phyloP scores from a whole-genome alignment of 2,113 vertebrate genomes.

The Urocitellus parryii region DNA sequence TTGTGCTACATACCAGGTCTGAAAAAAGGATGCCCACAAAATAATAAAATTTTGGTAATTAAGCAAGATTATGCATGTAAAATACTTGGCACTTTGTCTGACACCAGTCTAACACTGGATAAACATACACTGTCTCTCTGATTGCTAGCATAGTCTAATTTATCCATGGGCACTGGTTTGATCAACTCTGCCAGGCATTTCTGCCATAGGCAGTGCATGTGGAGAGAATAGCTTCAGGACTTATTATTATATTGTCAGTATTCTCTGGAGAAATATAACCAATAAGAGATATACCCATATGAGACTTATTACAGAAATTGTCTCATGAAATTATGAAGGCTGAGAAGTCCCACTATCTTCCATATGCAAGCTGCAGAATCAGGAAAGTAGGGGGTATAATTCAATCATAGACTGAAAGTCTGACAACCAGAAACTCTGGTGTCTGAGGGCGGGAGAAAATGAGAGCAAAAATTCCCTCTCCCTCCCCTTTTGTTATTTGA shows the following conservation, averaged over 20 bases:
- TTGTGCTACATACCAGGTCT: background rate
- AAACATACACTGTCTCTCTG: background rate
- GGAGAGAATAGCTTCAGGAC: background rate
- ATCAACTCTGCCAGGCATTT: background rate
- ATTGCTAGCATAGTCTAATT: background rate
- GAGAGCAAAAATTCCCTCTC: background rate
- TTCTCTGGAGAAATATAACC: background rate
- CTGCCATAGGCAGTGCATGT: background rate
- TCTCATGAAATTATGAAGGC: background rate
- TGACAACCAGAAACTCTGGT: background rate
- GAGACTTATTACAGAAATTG: slow-evolving; percentile 14
- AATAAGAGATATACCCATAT: background rate
- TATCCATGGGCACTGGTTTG: background rate
- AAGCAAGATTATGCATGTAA: background rate
- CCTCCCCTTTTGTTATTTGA: background rate
- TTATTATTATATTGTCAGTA: background rate
- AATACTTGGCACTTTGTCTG: background rate
- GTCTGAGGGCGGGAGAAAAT: background rate
- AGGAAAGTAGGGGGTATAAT: background rate
- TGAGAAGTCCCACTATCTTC: background rate
- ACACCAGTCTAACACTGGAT: background rate
- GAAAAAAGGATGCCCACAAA: background rate
- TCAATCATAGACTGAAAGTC: background rate
- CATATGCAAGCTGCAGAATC: background rate
- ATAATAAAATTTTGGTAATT: background rate